A percentile compares a stretch with the other conserved stretches of the same genome.
Evolutionary conservation across 2,888 invertebrate species (phyloP).

Genomic region (Acrobasis suavella): DNA sequence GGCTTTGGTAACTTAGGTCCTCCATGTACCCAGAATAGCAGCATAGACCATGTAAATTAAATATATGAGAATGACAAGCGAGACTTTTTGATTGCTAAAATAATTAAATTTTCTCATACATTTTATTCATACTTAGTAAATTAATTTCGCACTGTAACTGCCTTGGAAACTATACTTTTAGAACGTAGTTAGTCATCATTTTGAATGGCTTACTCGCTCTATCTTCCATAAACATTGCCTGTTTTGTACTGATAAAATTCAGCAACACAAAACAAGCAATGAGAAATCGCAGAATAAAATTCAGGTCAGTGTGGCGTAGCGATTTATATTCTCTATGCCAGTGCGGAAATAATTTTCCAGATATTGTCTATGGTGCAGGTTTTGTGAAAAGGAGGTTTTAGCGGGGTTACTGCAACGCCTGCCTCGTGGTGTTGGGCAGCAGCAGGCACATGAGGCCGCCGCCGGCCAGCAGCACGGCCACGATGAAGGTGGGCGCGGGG

Average conservation of each 20-base stretch:
- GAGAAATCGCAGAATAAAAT: too few relatives aligned
- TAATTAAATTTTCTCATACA: neutral
- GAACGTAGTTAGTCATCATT: too few relatives aligned
- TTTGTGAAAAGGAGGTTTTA: constrained; percentile 6
- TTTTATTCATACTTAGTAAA: neutral
- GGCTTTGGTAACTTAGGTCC: constrained; percentile 23
- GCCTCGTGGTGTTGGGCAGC: constrained; percentile 94
- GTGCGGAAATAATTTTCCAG: neutral
- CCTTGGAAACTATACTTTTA: too few relatives aligned
- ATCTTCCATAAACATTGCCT: too few relatives aligned
- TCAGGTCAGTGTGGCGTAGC: too few relatives aligned
- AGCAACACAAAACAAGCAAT: too few relatives aligned
- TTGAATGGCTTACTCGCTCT: too few relatives aligned
- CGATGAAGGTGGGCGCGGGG: constrained; percentile 95
- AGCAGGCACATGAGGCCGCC: constrained; percentile 94
- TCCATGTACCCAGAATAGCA: neutral
- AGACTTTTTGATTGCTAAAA: neutral
- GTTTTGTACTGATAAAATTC: too few relatives aligned
- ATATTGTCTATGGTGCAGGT: constrained; percentile 5
- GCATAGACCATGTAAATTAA: neutral
- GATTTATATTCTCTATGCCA: too few relatives aligned
- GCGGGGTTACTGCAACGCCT: constrained; percentile 82
- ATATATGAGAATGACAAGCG: neutral
- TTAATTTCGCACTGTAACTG: neutral
- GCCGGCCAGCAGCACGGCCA: constrained; percentile 91